Evolutionary conservation across 2,888 invertebrate genomes (phyloP), one percentile per base, ranked within the genome.

Genomic region (Eristalis pertinax): DNA sequence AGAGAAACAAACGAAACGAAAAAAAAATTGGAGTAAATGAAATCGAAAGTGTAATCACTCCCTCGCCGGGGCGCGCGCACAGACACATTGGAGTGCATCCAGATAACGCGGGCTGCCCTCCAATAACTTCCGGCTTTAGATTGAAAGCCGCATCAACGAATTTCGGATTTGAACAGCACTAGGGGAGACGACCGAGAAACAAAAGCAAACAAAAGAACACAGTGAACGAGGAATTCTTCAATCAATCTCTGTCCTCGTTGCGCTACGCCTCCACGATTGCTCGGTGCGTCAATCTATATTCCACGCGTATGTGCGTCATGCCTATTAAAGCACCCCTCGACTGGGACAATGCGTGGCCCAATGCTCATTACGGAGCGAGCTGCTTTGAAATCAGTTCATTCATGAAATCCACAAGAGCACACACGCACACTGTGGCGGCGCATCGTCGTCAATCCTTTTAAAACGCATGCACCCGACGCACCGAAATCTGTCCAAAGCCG

Each of bases 31-130:
- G 84, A 80, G 80, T 76, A 85, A 80, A 85, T 76, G 84, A 85
- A 80, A 85, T 64, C 75, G 84, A 85, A 85, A 85, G 84, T 50
- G 50, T 79, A 85, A 85, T 80, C 84, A 85, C 84, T 76, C 84
- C 84, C 84, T 60, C 84, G 62, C 11, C 62, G 26, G 26, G 22
- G 35, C 50, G 65, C 50, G 65, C 68, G 50, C 60, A 41, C 60
- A 60, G 24, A 38, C 75, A 38, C 67, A 29, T 7, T 13, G 24
- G n/a, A 81, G 81, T 85, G 77, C 85, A 85, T 85, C 76, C 63
- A 81, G 77, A 81, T 80, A 77, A 76, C 8, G 50, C 8, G 50
- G 19, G 50, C 19, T 81, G 77, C 81, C 77, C 50, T 85, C 68
- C 77, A 81, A 81, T 81, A 77, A 85, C 85, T 85, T 81, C 85